Base-by-base conservation (phyloP, 1,140 invertebrate genomes). In the Trachymyrmex cornetzi region DNA sequence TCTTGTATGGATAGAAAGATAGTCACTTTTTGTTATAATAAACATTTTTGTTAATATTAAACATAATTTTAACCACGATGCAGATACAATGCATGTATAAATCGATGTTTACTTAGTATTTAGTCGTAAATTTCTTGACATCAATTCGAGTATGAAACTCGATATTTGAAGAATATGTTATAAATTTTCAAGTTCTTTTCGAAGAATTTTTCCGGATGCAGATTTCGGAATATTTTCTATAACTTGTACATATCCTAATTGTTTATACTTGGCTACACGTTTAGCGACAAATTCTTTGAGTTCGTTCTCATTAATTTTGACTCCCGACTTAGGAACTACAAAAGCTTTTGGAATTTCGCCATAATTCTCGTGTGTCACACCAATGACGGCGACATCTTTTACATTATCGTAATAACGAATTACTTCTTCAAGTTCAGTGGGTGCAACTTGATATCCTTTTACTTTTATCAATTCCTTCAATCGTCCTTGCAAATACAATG, bases 341-440 rank as follows among this genome's bases (percentile, higher is more conserved):
- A 97, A 97, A 1, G 97, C 97, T 86, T 96, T 96, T 0, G 98
- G 98, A 3, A 96, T 95, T 95, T 99, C 98, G 3, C 98, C 98
- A 74, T 95, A 95, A 30, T 95, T 94, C 0, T 96, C 94, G 92
- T 98, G 97, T 0, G 97, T 96, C n/a, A 98, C 95, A 2, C 98
- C 98, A 85, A 99, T 95, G 0, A 99, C 98, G 1, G 97, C 98
- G 1, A 96, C 98, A 90, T 98, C 98, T 9, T 95, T 92, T 1
- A 99, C 95, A 63, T 96, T 96, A 1, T 97, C 87, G 57, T 92
- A 55, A 64, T 61, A 66, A 44, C 86, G 86, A 85, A 94, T 88
- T 50, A 94, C 9, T 85, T 91, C 87, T 87, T 94, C 93, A 12
- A 94, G 82, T 90, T 94, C 91, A 22, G 79, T 72, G 12, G 93